Conservation (phyloP, 64 coral and sea anemone species). For the Acropora yongei region DNA sequence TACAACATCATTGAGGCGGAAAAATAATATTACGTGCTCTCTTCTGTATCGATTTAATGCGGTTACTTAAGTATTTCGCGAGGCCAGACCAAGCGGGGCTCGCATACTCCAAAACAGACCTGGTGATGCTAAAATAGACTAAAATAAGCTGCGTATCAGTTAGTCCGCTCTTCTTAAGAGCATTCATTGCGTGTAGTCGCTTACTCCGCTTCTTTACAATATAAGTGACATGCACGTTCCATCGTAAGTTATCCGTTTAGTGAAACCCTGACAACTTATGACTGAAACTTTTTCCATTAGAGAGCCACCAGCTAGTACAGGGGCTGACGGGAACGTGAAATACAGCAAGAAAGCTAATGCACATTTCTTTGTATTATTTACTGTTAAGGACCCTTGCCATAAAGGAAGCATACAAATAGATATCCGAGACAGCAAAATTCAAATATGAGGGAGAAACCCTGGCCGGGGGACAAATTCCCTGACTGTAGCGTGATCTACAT, state of each 20-base stretch:
- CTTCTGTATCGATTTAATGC: not conserved
- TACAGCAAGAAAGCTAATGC: not conserved
- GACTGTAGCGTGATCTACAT: slow-evolving; percentile 53
- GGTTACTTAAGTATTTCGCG: not conserved
- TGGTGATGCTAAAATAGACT: not conserved
- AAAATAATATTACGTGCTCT: not conserved
- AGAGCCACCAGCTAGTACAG: not conserved
- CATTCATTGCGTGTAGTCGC: not conserved
- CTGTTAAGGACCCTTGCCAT: slow-evolving; percentile 42
- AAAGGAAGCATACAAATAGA: slow-evolving; percentile 26
- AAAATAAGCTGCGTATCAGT: not conserved
- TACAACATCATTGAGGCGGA: too few species aligned
- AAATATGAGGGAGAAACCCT: slow-evolving; percentile 38
- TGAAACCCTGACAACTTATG: slow-evolving; percentile 20
- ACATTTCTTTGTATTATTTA: not conserved
- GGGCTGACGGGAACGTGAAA: not conserved
- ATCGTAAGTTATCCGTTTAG: slow-evolving; percentile 11
- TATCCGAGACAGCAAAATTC: slow-evolving; percentile 22
- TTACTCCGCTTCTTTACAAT: not conserved
- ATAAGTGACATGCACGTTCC: not conserved
- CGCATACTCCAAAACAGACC: slow-evolving; percentile 7
- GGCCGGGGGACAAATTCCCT: not conserved
- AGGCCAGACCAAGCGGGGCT: not conserved
- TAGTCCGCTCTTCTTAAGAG: slow-evolving; percentile 3
- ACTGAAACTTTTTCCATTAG: not conserved